Evolutionary conservation across 1,140 invertebrate genomes (phyloP), one percentile per base, ranked within the genome.

Genomic region (Meloidogyne floridensis): DNA sequence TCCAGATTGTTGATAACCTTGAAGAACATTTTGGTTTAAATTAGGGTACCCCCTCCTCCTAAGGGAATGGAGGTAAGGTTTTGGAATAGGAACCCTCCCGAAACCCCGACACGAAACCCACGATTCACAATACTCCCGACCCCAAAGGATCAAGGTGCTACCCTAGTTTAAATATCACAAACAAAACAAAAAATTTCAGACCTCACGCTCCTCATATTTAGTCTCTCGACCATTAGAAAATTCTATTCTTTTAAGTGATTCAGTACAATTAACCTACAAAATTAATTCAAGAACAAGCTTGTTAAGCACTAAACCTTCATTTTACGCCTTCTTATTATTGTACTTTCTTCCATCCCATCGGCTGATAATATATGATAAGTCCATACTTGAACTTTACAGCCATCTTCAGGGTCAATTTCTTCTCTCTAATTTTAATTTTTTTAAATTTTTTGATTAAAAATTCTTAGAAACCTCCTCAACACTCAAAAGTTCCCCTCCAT

Each of bases 391-490:
- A 86, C 85, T 79, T 87, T 86, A 53, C 86, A 86, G n/a, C 85
- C 85, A 75, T 86, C 86, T 15, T 79, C 77, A 65, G 86, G 86
- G 53, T 86, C 86, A 54, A 87, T 84, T 81, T 86, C 86, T 51
- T 86, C 86, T 51, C 74, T 80, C 86, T 86, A 54, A 20, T 87
- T 75, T 54, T 7, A 15, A 77, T 4, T 73, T 75, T 69, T 32
- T 65, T 9, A 56, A 42, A 42, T 77, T 3, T 65, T 15, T 54
- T 42, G 71, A 13, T 77, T 42, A 47, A 47, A 47, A 7, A 71
- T 7, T 18, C 7, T 43, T 71, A 0, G 0, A 11, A 65, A 85
- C 84, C 86, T 87, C 81, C 51, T 85, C 84, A 51, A 85, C 84
- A 53, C 75, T 80, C 43, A 85, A 65, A 18, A 85, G 51, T 43